Base-by-base conservation (phyloP, 2,113 vertebrate genomes). In the Litocranius walleri region DNA sequence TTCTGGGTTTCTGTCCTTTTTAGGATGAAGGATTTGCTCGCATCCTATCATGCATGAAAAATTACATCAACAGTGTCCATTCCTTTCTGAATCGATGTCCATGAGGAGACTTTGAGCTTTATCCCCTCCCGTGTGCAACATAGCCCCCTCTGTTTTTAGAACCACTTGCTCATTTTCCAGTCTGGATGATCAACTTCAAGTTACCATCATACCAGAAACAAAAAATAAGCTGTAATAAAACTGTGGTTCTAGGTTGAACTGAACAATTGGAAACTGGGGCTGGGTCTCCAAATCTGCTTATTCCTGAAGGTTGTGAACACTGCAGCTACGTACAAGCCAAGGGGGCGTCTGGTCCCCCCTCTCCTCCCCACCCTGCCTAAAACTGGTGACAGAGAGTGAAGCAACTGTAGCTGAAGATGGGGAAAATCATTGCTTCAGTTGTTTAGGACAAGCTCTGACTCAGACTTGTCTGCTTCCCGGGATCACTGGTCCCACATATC, bases 1-100 rank as follows among this genome's bases (percentile, higher is more conserved):
- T 95, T 91, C 93, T 64, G 95, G 91, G 86, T 94, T 97, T 97
- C 96, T 97, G 96, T 90, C 98, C 98, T 98, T 98, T 98, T 98
- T 98, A 98, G 97, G 98, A 94, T 77, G 89, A 98, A 97, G 86
- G 98, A 97, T 95, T 97, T 96, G 93, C 62, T 88, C 12, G 0
- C 5, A 40, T 95, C 78, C 45, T 57, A 80, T 94, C 95, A 54
- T 50, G 89, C 77, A 57, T 81, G 97, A 97, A 97, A 80, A 83
- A 97, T 94, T 93, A 94, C 91, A 93, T 92, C 92, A 96, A 54
- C 94, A 91, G 71, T 17, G 78, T 90, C 83, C 5, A 2, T 52
- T 82, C 82, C 86, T 74, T 96, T 96, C 62, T 87, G 90, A 93
- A 84, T 83, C 10, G 1, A 86, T 6, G 33, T 29, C 13, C 59